Conservation (phyloP, 2,113 vertebrate genomes). For the Dicrurus megarhynchus region DNA sequence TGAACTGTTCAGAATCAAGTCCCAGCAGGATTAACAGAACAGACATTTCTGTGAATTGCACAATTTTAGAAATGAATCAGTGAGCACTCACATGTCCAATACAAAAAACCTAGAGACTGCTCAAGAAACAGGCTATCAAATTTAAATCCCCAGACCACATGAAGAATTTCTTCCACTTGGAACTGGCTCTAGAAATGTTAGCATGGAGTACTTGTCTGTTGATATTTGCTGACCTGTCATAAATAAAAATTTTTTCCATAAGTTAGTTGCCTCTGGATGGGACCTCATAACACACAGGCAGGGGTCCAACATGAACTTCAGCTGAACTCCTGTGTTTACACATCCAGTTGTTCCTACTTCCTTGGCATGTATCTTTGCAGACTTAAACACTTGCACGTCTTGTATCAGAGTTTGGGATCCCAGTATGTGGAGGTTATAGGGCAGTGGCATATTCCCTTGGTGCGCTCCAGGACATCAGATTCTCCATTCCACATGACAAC, state of each 20-base stretch:
- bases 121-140: not conserved
- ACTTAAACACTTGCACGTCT: not conserved
- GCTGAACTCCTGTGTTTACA: not conserved
- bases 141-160: not conserved
- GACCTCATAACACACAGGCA: not conserved
- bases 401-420: not conserved
- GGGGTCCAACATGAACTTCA: not conserved
- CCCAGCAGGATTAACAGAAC: not conserved
- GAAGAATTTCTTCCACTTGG: not conserved
- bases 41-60: not conserved
- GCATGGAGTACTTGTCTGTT: not conserved
- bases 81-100: not conserved
- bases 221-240: not conserved
- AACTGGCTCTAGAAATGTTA: not conserved
- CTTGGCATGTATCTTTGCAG: not conserved
- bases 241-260: not conserved
- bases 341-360: not conserved
- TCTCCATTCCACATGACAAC: not conserved
- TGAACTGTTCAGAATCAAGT: not conserved
- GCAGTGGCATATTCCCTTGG: not conserved
- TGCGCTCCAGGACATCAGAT: rapidly evolving
- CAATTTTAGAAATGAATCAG: not conserved
- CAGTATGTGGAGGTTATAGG: not conserved
- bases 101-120: not conserved
- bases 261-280: not conserved